These are phyloP conservation scores for Eupsilia transversa DNA, from an alignment of 2,888 invertebrate genomes.

Conservation along the genomic window DNA sequence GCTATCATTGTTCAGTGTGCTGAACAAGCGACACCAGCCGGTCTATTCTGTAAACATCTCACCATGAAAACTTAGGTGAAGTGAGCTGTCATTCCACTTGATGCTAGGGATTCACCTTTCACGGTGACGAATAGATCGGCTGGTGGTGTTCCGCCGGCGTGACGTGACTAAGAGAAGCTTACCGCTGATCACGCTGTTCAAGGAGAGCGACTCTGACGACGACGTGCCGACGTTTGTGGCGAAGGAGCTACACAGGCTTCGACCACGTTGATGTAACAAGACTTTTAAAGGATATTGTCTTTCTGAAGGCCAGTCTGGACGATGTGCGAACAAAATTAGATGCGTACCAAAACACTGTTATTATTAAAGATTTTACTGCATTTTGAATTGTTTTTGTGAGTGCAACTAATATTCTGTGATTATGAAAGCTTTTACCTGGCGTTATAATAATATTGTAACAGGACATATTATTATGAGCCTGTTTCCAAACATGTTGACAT, in stretches of 20 bases:
- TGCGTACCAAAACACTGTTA: not conserved
- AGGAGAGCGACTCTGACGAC: not conserved
- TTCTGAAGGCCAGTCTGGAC: not conserved
- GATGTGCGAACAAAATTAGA: not conserved
- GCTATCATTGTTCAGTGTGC: not conserved
- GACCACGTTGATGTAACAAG: not conserved
- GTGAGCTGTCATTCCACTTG: no score
- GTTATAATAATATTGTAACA: constrained; percentile 3
- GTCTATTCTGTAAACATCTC: no score
- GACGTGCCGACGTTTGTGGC: not conserved
- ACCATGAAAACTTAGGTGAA: no score
- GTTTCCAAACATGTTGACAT: constrained; percentile 23
- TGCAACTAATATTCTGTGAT: constrained; percentile 28
- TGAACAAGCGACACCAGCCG: not conserved
- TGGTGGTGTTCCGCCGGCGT: not conserved
- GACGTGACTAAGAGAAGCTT: not conserved
- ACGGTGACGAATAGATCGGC: no score
- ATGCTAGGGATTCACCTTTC: no score
- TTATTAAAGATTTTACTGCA: constrained; percentile 8
- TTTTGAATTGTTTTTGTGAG: constrained; percentile 1
- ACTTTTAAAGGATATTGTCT: not conserved
- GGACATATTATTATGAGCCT: not conserved
- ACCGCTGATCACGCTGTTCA: not conserved
- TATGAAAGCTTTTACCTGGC: not conserved
- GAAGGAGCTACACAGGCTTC: not conserved